phyloP scores from a whole-genome alignment of 64 coral and sea anemone genomes.

The Montipora efflorescens region DNA sequence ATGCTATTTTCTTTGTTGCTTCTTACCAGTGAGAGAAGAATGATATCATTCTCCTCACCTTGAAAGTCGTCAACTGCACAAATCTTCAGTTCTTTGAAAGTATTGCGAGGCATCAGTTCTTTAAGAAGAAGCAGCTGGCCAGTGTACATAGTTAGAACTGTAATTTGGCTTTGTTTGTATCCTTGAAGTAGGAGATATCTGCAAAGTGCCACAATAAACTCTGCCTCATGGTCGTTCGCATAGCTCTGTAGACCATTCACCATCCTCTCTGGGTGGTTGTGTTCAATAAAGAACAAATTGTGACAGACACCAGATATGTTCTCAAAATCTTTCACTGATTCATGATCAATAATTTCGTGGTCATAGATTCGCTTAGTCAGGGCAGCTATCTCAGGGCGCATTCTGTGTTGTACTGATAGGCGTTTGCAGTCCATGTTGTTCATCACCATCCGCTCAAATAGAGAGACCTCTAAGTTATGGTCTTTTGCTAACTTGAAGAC shows the following conservation, averaged over 20 bases:
- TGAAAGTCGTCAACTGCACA: conserved; percentile 85
- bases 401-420: conserved; percentile 80
- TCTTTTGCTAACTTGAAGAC: conserved; percentile 77
- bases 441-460: conserved; percentile 91
- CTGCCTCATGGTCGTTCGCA: conserved; percentile 82
- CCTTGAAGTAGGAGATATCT: conserved; percentile 81
- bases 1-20: conserved; percentile 67
- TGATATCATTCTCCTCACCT: conserved; percentile 92
- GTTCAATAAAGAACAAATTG: conserved; percentile 90
- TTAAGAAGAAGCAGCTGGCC: conserved; percentile 86
- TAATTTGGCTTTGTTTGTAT: conserved; percentile 69
- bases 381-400: conserved; percentile 81
- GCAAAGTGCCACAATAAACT: conserved; percentile 78
- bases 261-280: conserved; percentile 34
- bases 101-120: conserved; percentile 63
- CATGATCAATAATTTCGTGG: conserved; percentile 76
- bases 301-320: conserved; percentile 61
- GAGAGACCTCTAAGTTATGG: conserved; percentile 84
- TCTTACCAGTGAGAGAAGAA: conserved; percentile 88
- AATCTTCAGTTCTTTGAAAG: conserved; percentile 70
- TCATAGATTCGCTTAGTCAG: conserved; percentile 86
- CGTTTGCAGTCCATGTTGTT: conserved; percentile 87
- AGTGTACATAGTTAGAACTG: conserved; percentile 86
- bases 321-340: conserved; percentile 72
- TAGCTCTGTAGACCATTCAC: conserved; percentile 73